Base-by-base conservation (phyloP, 2,797 vertebrate genomes). In the Microhierax caerulescens region DNA sequence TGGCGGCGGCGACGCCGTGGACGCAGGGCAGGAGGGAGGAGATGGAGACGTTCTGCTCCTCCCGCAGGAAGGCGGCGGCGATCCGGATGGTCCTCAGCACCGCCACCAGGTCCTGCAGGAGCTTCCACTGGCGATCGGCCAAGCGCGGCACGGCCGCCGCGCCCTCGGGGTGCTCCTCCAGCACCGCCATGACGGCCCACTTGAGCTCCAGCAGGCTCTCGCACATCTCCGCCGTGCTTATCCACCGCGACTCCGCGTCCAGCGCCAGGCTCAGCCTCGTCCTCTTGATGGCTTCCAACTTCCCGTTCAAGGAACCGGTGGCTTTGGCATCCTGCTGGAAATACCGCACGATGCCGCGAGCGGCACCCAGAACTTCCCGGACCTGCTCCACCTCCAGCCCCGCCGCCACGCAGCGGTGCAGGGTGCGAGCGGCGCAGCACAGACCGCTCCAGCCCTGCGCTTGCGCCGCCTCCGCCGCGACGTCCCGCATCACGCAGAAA, bases 61-160 rank as follows among this genome's bases (percentile, higher is more conserved):
- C 98, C 5, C 96, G 94, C 34, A 98, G 91, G 92, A 98, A 98
- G 0, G 97, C 92, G 1, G 97, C 94, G 2, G 97, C 98, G 7
- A 98, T 98, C 89, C 96, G 97, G 4, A 98, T 78, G 0, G 98
- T 98, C 94, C 93, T 96, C 78, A 98, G 90, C 54, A 98, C 95
- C 1, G 97, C 94, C 11, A 98, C 95, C 54, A 98, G 74, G n/a
- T 98, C 98, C 51, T 98, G 98, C 56, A 98, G 43, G 60, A 98
- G 97, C 61, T 98, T 98, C 98, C 98, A 98, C 87, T 98, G 98
- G 74, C 97, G 96, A 34, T 98, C 98, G 4, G 98, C 97, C 84
- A 98, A 39, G 61, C 97, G 97, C 36, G 91, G 88, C 12, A 95
- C 86, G 2, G 70, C 60, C 2, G 22, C 8, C 1, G 59, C 5